Conservation (phyloP, 2,797 vertebrate species). For the Okamejei kenojei region DNA sequence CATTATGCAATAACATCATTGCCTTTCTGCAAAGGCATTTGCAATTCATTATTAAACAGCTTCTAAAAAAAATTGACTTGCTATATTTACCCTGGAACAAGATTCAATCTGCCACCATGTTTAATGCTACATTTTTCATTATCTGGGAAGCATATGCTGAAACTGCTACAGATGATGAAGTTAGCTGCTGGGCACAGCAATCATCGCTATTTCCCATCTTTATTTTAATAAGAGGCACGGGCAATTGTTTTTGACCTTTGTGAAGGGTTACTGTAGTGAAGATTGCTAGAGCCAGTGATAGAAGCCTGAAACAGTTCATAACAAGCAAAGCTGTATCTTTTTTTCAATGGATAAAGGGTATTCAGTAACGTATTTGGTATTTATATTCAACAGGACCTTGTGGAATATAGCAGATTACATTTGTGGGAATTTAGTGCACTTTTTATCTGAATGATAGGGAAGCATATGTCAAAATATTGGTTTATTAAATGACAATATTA, state of each 20-base stretch:
- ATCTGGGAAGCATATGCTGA: constrained; percentile 88
- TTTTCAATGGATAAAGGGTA: constrained; percentile 28
- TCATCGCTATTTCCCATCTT: constrained; percentile 69
- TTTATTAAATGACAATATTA: constrained; percentile 34
- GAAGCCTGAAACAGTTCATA: constrained; percentile 68
- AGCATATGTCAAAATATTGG: constrained; percentile 37
- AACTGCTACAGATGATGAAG: constrained; percentile 80
- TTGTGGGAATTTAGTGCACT: constrained; percentile 25
- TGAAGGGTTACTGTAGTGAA: constrained; percentile 78
- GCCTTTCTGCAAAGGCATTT: constrained; percentile 69
- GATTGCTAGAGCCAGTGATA: constrained; percentile 59
- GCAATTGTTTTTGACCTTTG: constrained; percentile 86
- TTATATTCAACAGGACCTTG: constrained; percentile 30
- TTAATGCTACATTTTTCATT: constrained; percentile 88
- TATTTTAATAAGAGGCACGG: constrained; percentile 72
- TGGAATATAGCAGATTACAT: constrained; percentile 29
- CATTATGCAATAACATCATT: constrained; percentile 79
- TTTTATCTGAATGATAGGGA: constrained; percentile 20
- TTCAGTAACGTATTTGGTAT: constrained; percentile 35
- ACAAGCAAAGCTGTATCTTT: constrained; percentile 65
- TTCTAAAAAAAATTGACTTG: constrained; percentile 73
- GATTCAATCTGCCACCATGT: constrained; percentile 85
- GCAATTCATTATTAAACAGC: constrained; percentile 71
- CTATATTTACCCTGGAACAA: constrained; percentile 82
- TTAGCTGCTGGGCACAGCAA: constrained; percentile 80